Evolutionary conservation across 2,888 invertebrate species (phyloP), one percentile per base, ranked within the genome.

Genomic region (Neoaliturus tenellus): DNA sequence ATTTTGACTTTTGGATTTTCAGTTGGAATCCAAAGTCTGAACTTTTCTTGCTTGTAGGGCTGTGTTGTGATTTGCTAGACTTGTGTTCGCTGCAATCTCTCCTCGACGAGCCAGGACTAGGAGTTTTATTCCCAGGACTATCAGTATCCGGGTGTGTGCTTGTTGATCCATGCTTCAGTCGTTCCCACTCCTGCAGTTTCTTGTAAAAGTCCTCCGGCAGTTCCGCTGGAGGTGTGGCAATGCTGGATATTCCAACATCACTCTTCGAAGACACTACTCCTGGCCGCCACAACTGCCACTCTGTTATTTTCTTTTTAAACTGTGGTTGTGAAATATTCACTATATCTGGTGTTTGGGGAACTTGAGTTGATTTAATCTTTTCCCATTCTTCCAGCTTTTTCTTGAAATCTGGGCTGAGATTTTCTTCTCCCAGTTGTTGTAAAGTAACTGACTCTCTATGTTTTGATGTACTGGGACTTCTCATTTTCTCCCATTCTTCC

Each of bases 311-410:
- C 83, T 91, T 90, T 87, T 92, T 87, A 85, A 88, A 88, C 69
- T 88, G 88, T 3, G 88, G 88, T 28, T 88, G 87, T 58, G 81
- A 67, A 71, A 67, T 35, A 35, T 51, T 85, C 25, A 81, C 80
- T 55, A 73, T 86, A 33, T 86, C 82, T 35, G 85, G 80, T n/a
- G 86, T 86, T 80, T 84, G 84, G 12, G 85, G 84, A 23, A 84
- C 51, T 48, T 87, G 83, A 89, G 91, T 90, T 85, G 92, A 94
- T 88, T 94, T 95, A 88, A 93, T 94, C 81, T 94, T 93, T 88
- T 97, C 95, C 98, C 97, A 98, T 90, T 97, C 97, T 86, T 95
- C 94, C 35, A 98, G 91, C 89, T 97, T 97, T 90, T 96, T 96
- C 78, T 95, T 93, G 89, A 96, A 96, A 88, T 96, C 96, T 0